phyloP scores from a whole-genome alignment of 2,113 vertebrate genomes.

The Peromyscus maniculatus region DNA sequence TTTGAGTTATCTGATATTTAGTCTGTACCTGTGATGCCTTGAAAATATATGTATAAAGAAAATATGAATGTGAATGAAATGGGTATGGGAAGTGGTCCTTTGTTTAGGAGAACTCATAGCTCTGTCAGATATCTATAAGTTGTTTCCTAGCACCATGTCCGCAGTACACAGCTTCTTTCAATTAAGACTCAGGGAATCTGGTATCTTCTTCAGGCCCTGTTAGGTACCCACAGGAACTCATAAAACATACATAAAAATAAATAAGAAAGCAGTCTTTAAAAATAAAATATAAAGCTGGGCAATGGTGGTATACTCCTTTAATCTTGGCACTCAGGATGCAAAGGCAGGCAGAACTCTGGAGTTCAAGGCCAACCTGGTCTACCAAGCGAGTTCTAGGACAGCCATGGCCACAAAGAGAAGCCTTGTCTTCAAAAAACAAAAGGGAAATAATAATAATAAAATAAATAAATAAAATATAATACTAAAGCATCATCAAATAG shows the following conservation, averaged over 20 bases:
- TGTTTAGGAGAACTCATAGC: neutral
- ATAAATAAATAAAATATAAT: too few relatives aligned
- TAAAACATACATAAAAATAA: neutral
- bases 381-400: too few relatives aligned
- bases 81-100: neutral
- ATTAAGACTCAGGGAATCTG: neutral
- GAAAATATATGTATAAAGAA: neutral
- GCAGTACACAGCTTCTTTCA: neutral
- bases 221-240: neutral
- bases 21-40: neutral
- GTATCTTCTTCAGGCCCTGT: neutral
- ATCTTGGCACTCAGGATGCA: neutral
- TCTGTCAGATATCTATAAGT: too few relatives aligned
- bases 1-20: constrained; percentile 4
- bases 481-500: too few relatives aligned
- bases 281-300: neutral
- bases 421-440: too few relatives aligned
- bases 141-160: too few relatives aligned
- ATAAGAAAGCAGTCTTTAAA: neutral
- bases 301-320: neutral
- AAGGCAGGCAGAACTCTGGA: neutral
- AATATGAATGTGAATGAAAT: neutral
- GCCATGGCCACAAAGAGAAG: too few relatives aligned
- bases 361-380: too few relatives aligned
- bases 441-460: too few relatives aligned